Evolutionary conservation across 2,113 vertebrate genomes (phyloP), one percentile per base, ranked within the genome.

Genomic region (Caranx ignobilis): DNA sequence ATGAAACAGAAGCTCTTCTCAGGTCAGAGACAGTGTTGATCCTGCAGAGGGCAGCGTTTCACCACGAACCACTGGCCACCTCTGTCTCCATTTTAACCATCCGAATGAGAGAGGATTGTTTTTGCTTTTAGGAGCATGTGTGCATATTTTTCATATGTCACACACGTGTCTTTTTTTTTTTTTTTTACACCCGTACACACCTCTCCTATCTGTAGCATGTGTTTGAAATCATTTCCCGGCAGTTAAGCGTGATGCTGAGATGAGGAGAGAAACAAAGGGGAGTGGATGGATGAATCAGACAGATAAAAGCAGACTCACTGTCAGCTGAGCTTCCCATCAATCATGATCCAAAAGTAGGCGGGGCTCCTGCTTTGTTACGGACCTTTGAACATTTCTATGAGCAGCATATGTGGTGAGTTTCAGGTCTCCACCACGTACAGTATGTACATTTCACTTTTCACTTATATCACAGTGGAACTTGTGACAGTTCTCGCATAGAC

Each of bases 41-140:
- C 94, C 95, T 93, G 93, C 93, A 95, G 95, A 91, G 92, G 91
- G 93, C 93, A 93, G 87, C 81, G 81, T 94, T 92, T 92, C 54
- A 92, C 87, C 82, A 93, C 77, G 41, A 72, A 86, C 39, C 15
- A 12, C 55, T 62, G 71, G 72, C 77, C 82, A 65, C 63, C 66
- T 74, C 75, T 61, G 65, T 85, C 81, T 89, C 85, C 83, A 89
- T 86, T 87, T 91, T 88, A 82, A 67, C 59, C 45, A 19, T 32
- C 39, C 31, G 31, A 70, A 15, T 19, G 8, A 55, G 11, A 81
- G 16, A 59, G 31, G 7, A 15, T 55, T 3, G 32, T 50, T 60
- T 60, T 39, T 59, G 4, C 8, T 56, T 39, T 21, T 69, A 12
- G 35, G 4, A 5, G 34, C 54, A 2, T 5, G 39, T 11, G 15